Evolutionary conservation across 2,797 vertebrate species (phyloP), one percentile per base, ranked within the genome.

Genomic region (Thamnophis elegans): DNA sequence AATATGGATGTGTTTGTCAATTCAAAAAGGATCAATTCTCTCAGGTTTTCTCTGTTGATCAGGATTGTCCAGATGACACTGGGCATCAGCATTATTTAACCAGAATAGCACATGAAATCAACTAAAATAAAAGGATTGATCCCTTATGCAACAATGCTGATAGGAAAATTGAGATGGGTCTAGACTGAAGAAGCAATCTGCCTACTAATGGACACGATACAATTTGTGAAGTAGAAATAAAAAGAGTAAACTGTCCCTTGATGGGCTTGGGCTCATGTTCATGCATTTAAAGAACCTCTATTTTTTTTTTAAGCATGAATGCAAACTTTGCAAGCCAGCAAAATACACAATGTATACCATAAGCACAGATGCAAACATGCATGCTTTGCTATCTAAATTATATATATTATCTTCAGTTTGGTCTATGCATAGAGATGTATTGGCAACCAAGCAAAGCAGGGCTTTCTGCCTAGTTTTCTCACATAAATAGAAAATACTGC

Each of bases 381-480:
- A 54, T 26, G 0, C 14, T 95, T 94, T 94, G 93, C 55, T 93
- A 62, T 89, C 56, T 91, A 94, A 95, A 88, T 93, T 85, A 36
- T 92, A 92, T 95, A 92, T 96, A 95, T 93, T 96, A 94, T 94
- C 91, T 95, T 94, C 88, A 95, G 90, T 96, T 96, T 94, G 88
- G 89, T 92, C 78, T 94, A 1, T 0, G n/a, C 95, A 94, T 97
- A 96, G 91, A 95, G 90, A 94, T 89, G 92, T 28, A 89, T 88
- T 68, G 91, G 68, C 89, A 96, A 95, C 59, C 88, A 91, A 94
- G 92, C 3, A 53, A 93, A 32, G 47, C n/a, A 82, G 59, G 0
- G 90, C 90, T 91, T 94, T 94, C 20, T 82, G 73, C 91, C 68
- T 82, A 90, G 51, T 59, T 94, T 95, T 91, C 87, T 92, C 60